phyloP scores from a whole-genome alignment of 2,113 vertebrate genomes.

The Fregata magnificens region DNA sequence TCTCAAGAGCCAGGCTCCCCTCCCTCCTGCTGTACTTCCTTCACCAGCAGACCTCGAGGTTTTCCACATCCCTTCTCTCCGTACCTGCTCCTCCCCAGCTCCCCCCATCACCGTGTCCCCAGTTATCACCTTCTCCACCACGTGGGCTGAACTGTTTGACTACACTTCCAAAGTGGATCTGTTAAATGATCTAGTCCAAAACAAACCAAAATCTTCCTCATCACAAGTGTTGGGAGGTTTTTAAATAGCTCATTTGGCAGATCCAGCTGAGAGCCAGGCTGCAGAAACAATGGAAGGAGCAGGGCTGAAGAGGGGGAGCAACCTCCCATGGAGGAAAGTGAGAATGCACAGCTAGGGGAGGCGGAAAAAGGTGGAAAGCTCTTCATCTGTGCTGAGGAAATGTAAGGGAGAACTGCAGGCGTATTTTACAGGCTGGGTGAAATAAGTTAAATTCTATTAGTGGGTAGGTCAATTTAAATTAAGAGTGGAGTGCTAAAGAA shows the following conservation, averaged over 20 bases:
- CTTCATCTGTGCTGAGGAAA: neutral
- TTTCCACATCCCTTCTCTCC: no score
- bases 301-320: neutral
- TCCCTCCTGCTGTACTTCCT: neutral
- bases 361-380: neutral
- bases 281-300: neutral
- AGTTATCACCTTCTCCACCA: neutral
- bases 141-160: neutral
- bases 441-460: constrained; percentile 35
- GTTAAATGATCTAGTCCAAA: neutral
- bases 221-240: neutral
- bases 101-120: neutral
- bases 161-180: neutral
- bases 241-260: neutral
- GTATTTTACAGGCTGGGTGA: neutral
- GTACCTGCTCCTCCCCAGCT: rapidly evolving
- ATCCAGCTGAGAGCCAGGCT: neutral
- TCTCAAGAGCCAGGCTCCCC: neutral
- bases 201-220: neutral
- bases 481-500: neutral
- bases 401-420: neutral
- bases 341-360: constrained; percentile 1
- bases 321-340: neutral
- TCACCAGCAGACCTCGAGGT: neutral
- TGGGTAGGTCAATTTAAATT: neutral